These are phyloP conservation scores for Microtus ochrogaster DNA, from an alignment of 2,113 vertebrate genomes.

Conservation along the genomic window DNA sequence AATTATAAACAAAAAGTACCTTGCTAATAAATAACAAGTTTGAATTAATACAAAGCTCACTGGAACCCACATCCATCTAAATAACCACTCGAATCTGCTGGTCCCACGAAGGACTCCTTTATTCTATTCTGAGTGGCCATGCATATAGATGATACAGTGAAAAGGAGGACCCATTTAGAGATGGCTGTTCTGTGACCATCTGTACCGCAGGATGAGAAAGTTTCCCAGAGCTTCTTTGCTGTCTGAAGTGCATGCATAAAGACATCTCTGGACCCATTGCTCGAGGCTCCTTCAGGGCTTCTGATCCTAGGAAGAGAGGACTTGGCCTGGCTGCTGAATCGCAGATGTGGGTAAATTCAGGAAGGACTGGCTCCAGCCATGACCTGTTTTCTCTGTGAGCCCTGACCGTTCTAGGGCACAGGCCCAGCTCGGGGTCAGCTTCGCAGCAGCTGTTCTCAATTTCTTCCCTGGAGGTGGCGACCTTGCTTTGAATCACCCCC, in stretches of 20 bases:
- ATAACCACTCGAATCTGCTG: not conserved
- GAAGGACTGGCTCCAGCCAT: not conserved
- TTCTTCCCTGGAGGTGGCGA: conserved; percentile 16
- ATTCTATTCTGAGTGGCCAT: not conserved
- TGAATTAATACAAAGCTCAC: not conserved
- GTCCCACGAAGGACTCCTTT: not conserved
- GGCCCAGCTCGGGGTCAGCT: not conserved
- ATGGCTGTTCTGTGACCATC: not conserved
- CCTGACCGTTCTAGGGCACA: not conserved
- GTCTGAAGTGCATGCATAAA: too few species aligned
- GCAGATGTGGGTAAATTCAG: not conserved
- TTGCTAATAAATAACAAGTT: not conserved
- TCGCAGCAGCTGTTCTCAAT: conserved; percentile 53
- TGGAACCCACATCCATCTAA: not conserved
- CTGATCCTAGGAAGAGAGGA: not conserved
- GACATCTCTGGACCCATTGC: not conserved
- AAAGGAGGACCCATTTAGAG: not conserved
- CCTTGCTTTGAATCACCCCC: not conserved
- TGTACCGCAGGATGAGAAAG: not conserved
- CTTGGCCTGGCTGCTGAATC: not conserved
- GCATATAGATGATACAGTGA: not conserved
- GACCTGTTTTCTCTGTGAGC: not conserved
- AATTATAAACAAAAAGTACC: not conserved
- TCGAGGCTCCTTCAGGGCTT: not conserved
- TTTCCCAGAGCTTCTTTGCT: conserved; percentile 1